Conservation (phyloP, 2,797 vertebrate species). For the Chelon labrosus region DNA sequence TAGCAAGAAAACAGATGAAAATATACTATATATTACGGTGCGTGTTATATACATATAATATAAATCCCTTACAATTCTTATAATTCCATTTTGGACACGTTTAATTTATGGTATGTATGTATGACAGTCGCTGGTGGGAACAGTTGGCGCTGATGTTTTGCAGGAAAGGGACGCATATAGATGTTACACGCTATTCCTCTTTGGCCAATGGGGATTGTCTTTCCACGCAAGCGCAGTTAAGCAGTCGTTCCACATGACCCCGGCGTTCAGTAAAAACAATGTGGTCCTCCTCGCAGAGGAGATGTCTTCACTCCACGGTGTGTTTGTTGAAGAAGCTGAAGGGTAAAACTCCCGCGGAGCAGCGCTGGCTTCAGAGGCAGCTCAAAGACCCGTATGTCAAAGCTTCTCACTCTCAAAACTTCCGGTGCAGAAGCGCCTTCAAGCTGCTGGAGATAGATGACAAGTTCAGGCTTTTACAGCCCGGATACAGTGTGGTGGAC, state of each 20-base stretch:
- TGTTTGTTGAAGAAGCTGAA: constrained; percentile 74
- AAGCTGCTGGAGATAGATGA: constrained; percentile 93
- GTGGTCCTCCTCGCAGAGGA: constrained; percentile 45
- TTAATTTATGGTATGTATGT: no score
- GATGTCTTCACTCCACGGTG: constrained; percentile 77
- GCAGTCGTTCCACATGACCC: rapidly evolving
- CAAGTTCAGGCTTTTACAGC: constrained; percentile 84
- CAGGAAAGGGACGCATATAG: constrained; percentile 19
- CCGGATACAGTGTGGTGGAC: constrained; percentile 91
- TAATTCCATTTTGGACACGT: no score
- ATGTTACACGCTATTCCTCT: background rate
- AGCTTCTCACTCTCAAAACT: constrained; percentile 85
- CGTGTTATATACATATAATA: no score
- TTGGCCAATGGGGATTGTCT: constrained; percentile 31
- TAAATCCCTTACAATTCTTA: no score
- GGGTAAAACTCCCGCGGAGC: constrained; percentile 82
- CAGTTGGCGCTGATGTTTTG: no score
- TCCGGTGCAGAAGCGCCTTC: constrained; percentile 95
- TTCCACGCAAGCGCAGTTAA: constrained; percentile 41
- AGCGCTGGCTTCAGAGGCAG: constrained; percentile 90
- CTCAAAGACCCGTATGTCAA: constrained; percentile 92
- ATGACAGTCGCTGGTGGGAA: no score
- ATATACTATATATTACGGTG: no score
- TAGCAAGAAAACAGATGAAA: no score
- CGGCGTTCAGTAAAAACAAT: constrained; percentile 4